Evolutionary conservation across 2,888 invertebrate species (phyloP).

Genomic region (Morinoia aosen): DNA sequence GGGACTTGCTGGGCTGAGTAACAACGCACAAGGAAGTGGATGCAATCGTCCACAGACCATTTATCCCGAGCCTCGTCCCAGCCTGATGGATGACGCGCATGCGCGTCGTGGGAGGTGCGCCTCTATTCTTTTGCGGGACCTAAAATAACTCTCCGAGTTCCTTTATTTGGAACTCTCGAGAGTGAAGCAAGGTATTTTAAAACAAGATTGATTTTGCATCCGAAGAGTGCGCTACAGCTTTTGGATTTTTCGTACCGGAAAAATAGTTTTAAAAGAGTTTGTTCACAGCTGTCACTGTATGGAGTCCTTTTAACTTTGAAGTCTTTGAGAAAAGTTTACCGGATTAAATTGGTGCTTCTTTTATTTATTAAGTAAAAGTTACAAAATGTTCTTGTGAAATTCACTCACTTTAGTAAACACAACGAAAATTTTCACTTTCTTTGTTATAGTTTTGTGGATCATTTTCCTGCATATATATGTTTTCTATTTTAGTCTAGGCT

Average conservation of each 20-base stretch:
- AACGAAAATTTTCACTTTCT: background rate
- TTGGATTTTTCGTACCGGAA: background rate
- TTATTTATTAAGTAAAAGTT: background rate
- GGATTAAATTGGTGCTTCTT: background rate
- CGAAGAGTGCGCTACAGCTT: too few species aligned
- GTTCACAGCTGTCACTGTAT: background rate
- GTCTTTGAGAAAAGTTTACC: background rate
- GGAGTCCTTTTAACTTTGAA: too few species aligned
- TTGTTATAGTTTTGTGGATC: background rate
- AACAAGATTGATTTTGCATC: background rate
- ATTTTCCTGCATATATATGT: background rate
- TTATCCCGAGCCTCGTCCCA: slow-evolving; percentile 36
- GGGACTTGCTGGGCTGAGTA: background rate
- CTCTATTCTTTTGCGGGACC: background rate
- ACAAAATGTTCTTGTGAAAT: background rate
- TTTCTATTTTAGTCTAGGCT: background rate
- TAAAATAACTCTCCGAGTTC: background rate
- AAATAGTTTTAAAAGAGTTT: background rate
- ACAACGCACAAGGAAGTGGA: slow-evolving; percentile 39
- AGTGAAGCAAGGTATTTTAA: background rate
- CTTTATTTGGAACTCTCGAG: background rate
- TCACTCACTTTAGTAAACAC: background rate
- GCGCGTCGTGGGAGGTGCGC: slow-evolving; percentile 14
- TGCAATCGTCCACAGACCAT: slow-evolving; percentile 43
- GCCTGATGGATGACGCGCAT: background rate